phyloP scores from a whole-genome alignment of 2,113 vertebrate genomes.

The Chelonoidis abingdonii region DNA sequence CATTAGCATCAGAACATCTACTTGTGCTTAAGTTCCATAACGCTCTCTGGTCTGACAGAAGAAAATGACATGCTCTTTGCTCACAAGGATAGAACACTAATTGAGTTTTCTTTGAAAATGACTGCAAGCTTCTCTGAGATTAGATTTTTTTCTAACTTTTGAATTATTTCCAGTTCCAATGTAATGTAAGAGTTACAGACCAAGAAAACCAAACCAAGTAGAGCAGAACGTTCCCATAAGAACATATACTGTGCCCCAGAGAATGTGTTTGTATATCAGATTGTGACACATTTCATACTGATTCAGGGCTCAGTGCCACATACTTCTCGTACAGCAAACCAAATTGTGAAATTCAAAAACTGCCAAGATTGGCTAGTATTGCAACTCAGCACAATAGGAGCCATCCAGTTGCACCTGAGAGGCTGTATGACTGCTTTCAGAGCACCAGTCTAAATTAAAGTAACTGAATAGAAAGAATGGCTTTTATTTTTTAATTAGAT shows the following conservation, averaged over 20 bases:
- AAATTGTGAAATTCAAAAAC: constrained; percentile 35
- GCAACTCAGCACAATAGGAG: not conserved
- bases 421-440: not conserved
- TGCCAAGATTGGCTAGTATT: constrained; percentile 23
- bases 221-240: constrained; percentile 64
- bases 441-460: not conserved
- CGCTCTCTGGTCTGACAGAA: constrained; percentile 44
- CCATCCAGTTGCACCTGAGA: not conserved
- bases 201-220: constrained; percentile 48
- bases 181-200: constrained; percentile 49
- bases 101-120: constrained; percentile 57
- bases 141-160: constrained; percentile 43
- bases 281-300: constrained; percentile 60
- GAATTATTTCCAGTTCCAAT: constrained; percentile 52
- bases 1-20: not conserved
- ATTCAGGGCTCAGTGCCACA: not conserved
- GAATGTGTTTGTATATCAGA: constrained; percentile 70
- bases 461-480: not conserved
- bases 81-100: constrained; percentile 62
- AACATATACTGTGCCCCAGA: constrained; percentile 40
- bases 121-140: constrained; percentile 42
- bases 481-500: not conserved
- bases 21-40: constrained; percentile 32
- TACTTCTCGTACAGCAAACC: constrained; percentile 41
- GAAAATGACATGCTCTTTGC: constrained; percentile 45